Evolutionary conservation across 2,797 vertebrate genomes (phyloP).

Genomic region (Kryptolebias ocellatus): DNA sequence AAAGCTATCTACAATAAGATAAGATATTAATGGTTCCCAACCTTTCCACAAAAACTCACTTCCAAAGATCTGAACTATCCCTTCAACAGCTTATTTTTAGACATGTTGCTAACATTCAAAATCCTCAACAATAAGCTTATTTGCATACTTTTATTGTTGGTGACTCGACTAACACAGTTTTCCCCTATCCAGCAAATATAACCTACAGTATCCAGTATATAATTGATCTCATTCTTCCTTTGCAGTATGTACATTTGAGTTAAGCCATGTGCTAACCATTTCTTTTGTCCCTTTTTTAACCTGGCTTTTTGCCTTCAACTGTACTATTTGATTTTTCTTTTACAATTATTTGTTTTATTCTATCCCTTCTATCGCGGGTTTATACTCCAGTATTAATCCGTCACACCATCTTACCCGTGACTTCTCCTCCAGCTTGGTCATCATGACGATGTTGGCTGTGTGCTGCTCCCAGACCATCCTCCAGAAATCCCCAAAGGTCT

Average conservation of each 20-base stretch:
- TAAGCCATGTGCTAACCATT: neutral
- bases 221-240: neutral
- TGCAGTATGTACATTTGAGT: neutral
- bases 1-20: too few relatives aligned
- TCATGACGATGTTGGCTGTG: conserved; percentile 97
- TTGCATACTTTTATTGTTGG: neutral
- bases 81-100: neutral
- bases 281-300: neutral
- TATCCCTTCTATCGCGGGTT: neutral
- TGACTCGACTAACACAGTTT: neutral
- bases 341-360: neutral
- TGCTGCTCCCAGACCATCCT: conserved; percentile 99
- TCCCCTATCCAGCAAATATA: neutral
- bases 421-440: conserved; percentile 98
- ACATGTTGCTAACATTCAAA: neutral
- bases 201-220: neutral
- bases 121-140: neutral
- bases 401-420: conserved; percentile 89
- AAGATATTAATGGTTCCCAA: too few relatives aligned
- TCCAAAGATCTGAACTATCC: too few relatives aligned
- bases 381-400: neutral
- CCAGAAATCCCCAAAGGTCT: conserved; percentile 99
- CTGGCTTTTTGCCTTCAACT: neutral
- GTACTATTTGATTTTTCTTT: neutral
- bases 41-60: too few relatives aligned